Conservation (phyloP, 2,888 invertebrate species). For the Melinaea menophilus region DNA sequence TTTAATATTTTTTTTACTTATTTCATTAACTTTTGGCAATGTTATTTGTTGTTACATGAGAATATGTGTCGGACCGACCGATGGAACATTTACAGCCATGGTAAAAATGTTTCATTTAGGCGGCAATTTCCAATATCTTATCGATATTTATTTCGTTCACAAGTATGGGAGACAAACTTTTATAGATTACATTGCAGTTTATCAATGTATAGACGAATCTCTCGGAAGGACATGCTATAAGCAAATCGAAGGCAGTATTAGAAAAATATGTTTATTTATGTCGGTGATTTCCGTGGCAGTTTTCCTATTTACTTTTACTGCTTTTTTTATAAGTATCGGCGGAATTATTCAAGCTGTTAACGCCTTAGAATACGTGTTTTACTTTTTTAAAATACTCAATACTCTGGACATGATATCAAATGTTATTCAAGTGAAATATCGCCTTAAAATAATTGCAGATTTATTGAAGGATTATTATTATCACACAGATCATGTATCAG, state of each 20-base stretch:
- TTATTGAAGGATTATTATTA: constrained; percentile 25
- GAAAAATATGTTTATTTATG: constrained; percentile 12
- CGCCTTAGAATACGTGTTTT: constrained; percentile 22
- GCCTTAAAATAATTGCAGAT: constrained; percentile 27
- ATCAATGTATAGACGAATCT: constrained; percentile 15
- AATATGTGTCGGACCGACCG: background rate
- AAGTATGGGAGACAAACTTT: constrained; percentile 13
- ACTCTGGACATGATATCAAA: constrained; percentile 29
- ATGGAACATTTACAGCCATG: constrained; percentile 1
- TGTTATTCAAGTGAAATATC: constrained; percentile 27
- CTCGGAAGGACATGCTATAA: constrained; percentile 13
- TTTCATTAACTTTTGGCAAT: background rate
- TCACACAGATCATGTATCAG: constrained; percentile 9
- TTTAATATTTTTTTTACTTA: constrained; percentile 5
- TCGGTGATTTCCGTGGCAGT: constrained; percentile 4
- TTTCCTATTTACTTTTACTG: constrained; percentile 13
- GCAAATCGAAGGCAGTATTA: constrained; percentile 8
- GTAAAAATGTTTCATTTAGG: constrained; percentile 11
- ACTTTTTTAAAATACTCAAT: constrained; percentile 19
- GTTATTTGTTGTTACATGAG: constrained; percentile 8
- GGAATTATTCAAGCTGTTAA: constrained; percentile 17
- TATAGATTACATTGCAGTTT: constrained; percentile 14
- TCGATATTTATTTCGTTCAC: constrained; percentile 10
- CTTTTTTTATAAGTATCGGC: constrained; percentile 15
- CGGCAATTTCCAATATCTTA: constrained; percentile 8